Percentiles rank a stretch among this genome's conserved stretches.
Conservation (phyloP, 2,797 vertebrate species). For the Neoniphon sammara region DNA sequence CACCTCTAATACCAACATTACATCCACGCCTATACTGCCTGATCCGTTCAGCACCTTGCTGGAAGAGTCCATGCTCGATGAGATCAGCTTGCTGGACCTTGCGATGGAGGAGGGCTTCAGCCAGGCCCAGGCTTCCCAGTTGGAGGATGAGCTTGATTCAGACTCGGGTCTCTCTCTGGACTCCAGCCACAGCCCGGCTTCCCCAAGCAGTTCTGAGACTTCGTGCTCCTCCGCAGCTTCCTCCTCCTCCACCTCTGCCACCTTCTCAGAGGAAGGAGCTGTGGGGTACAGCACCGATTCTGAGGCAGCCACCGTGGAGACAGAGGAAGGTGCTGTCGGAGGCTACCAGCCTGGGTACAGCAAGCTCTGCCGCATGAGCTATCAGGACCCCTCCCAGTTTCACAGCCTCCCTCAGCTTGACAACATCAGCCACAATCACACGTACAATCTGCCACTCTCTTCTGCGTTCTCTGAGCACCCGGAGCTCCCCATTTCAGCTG, state of each 20-base stretch:
- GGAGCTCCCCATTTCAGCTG: slow-evolving; percentile 75
- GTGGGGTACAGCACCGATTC: slow-evolving; percentile 99
- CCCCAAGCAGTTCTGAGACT: slow-evolving; percentile 96
- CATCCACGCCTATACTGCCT: slow-evolving; percentile 84
- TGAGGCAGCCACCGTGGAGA: slow-evolving; percentile 88
- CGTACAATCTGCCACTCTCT: slow-evolving; percentile 94
- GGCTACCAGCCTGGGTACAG: slow-evolving; percentile 95
- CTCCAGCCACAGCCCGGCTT: slow-evolving; percentile 96
- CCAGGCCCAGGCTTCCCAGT: slow-evolving; percentile 93
- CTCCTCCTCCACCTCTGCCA: slow-evolving; percentile 89
- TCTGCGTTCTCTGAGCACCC: slow-evolving; percentile 82
- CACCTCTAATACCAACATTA: slow-evolving; percentile 86
- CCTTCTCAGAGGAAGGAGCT: slow-evolving; percentile 97
- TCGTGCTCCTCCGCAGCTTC: slow-evolving; percentile 90
- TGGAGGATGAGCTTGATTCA: slow-evolving; percentile 96
- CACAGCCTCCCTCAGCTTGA: slow-evolving; percentile 93
- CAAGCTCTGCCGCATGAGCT: slow-evolving; percentile 99
- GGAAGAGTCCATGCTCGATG: slow-evolving; percentile 97
- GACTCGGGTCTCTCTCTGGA: slow-evolving; percentile 98
- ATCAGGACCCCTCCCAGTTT: slow-evolving; percentile 92
- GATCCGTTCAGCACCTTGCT: slow-evolving; percentile 92
- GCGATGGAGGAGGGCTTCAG: slow-evolving; percentile 98
- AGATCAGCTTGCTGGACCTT: slow-evolving; percentile 97
- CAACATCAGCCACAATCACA: slow-evolving; percentile 95
- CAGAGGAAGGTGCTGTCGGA: slow-evolving; percentile 92